A percentile compares a stretch with the other conserved stretches of the same genome.
These are phyloP conservation scores for Heliconius congener DNA, from an alignment of 1,140 invertebrate species.

Conservation along the genomic window DNA sequence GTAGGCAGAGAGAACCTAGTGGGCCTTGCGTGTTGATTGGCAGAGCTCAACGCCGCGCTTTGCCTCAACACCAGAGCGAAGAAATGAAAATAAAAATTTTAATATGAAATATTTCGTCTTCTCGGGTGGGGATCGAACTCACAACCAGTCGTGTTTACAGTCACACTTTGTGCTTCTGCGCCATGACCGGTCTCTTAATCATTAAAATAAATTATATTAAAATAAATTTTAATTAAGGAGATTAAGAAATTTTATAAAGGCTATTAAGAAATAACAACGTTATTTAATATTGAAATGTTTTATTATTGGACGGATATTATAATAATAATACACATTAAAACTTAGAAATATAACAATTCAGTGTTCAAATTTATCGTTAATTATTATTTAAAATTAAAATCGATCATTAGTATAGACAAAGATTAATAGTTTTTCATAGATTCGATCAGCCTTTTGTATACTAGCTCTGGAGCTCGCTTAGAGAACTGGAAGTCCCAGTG, in stretches of 20 bases:
- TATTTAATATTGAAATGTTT: conserved; percentile 15
- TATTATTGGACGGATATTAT: conserved; percentile 31
- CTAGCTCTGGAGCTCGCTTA: conserved; percentile 80
- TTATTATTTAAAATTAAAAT: background rate
- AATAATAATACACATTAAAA: conserved; percentile 16
- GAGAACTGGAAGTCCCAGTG: conserved; percentile 88
- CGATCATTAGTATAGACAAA: background rate
- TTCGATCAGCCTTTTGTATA: conserved; percentile 80
- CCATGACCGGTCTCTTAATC: too few relatives aligned
- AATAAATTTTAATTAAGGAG: background rate
- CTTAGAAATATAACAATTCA: conserved; percentile 17
- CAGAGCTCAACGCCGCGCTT: too few relatives aligned
- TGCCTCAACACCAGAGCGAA: too few relatives aligned
- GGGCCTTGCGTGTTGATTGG: too few relatives aligned
- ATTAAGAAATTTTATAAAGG: too few relatives aligned
- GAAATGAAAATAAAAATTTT: too few relatives aligned
- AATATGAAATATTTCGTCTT: too few relatives aligned
- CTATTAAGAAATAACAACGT: background rate
- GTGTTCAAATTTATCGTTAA: background rate
- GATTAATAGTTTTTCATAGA: conserved; percentile 48
- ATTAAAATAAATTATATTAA: background rate
- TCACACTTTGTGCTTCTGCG: too few relatives aligned
- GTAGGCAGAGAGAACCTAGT: too few relatives aligned
- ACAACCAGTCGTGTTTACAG: too few relatives aligned
- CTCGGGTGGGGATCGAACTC: too few relatives aligned